A percentile compares a stretch with the other conserved stretches of the same genome.
phyloP scores from a whole-genome alignment of 2,797 vertebrate species.

The Sparus aurata region DNA sequence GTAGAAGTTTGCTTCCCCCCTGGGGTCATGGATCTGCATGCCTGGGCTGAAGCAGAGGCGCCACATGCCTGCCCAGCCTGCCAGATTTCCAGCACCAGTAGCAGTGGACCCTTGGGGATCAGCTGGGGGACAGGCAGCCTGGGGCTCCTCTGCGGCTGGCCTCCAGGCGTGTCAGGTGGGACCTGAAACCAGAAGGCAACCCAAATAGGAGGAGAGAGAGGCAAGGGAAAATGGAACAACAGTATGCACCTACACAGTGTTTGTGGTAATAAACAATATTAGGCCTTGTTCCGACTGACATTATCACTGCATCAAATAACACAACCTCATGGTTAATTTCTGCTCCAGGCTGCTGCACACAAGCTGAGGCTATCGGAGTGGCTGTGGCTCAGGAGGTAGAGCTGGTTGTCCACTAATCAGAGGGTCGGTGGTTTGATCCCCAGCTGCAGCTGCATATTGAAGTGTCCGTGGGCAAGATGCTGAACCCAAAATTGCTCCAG shows the following conservation, averaged over 20 bases:
- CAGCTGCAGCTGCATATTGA: too few relatives aligned
- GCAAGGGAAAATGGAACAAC: background rate
- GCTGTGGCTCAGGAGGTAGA: too few relatives aligned
- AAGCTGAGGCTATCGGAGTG: too few relatives aligned
- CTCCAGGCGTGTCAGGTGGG: conserved; percentile 57
- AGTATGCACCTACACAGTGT: conserved; percentile 14
- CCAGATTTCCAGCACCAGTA: conserved; percentile 69
- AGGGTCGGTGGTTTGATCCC: too few relatives aligned
- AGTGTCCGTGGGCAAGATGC: too few relatives aligned
- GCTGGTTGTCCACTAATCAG: too few relatives aligned
- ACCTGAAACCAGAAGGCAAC: conserved; percentile 64
- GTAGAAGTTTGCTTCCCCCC: conserved; percentile 57
- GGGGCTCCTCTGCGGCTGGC: conserved; percentile 54
- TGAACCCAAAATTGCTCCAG: too few relatives aligned
- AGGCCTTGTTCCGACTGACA: background rate
- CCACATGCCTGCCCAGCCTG: conserved; percentile 59
- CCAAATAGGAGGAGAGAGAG: conserved; percentile 28
- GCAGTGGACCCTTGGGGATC: conserved; percentile 54
- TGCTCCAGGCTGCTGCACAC: background rate
- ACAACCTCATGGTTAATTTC: background rate
- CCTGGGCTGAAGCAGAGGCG: conserved; percentile 64
- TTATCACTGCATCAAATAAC: conserved; percentile 5
- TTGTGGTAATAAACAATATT: conserved; percentile 5
- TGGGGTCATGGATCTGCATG: conserved; percentile 70
- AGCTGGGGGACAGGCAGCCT: conserved; percentile 58